Evolutionary conservation across 2,888 invertebrate species (phyloP).

Genomic region (Melikaiella ostensackeni): DNA sequence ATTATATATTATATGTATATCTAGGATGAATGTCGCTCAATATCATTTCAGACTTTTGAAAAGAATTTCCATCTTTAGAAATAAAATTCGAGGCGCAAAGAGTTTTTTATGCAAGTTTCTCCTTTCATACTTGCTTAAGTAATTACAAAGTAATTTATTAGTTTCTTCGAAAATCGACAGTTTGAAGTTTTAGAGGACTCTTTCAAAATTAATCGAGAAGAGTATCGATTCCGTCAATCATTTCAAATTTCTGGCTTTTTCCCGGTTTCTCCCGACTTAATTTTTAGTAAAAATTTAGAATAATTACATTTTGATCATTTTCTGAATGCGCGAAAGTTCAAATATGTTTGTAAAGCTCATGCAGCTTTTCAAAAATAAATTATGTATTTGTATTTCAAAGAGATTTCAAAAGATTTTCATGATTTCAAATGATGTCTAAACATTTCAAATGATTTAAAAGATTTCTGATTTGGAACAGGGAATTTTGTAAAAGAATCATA

Average conservation of each 20-base stretch:
- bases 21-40: background rate
- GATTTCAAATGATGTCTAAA: too few species aligned
- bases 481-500: too few species aligned
- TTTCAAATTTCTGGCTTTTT: background rate
- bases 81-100: background rate
- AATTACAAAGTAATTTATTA: background rate
- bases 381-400: too few species aligned
- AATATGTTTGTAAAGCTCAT: too few species aligned
- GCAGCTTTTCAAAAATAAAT: too few species aligned
- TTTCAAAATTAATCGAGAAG: background rate
- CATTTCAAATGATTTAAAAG: too few species aligned
- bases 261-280: background rate
- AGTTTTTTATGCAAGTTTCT: background rate
- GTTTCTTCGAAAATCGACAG: background rate
- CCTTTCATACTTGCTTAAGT: background rate
- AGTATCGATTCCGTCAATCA: background rate
- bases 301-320: too few species aligned
- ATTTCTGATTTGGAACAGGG: too few species aligned
- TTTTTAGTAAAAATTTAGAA: background rate
- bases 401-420: too few species aligned
- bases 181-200: background rate
- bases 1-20: background rate
- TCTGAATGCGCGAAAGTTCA: too few species aligned
- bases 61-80: constrained; percentile 4
- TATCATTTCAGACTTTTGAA: background rate